Evolutionary conservation across 2,113 vertebrate genomes (phyloP), one percentile per base, ranked within the genome.

Genomic region (Saccopteryx leptura): DNA sequence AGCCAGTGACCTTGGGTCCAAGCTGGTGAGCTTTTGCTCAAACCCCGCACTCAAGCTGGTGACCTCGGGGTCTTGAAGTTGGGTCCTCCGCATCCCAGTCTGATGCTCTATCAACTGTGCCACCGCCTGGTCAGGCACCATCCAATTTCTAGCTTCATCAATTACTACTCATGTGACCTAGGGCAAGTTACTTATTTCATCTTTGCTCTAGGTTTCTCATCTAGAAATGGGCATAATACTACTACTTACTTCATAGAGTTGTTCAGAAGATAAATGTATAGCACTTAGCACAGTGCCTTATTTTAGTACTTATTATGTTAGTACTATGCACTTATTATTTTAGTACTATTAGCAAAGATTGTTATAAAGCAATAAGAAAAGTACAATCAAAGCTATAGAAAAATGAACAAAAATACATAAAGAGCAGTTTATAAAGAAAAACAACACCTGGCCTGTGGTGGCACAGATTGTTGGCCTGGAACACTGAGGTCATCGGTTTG

Each of bases 291-390:
- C 24, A 66, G 9, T 90, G 68, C 58, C 65, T 90, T 72, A 46
- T 21, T 81, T 71, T 46, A 14, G 78, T 83, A 71, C 50, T 65
- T 81, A 56, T 65, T 93, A 56, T 46, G 58, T 94, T 33, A 46
- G 46, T 81, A 50, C 66, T 87, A 14, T 31, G 23, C 5, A 71
- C 50, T 65, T 81, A 56, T 65, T 93, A 56, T 46, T 65, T 94
- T 33, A 46, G 46, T 81, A 50, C 66, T 87, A 14, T 31, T 39
- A 39, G 23, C 5, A 84, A 79, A 84, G 39, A 58, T 5, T 48
- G 23, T 83, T 93, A 87, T 15, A 79, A 72, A 60, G 74, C 80
- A 90, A 12, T 56, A 93, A 82, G 71, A 85, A 75, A 94, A 94
- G 66, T 81, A 68, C 63, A 88, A 74, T n/a, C 13, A 91, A 88